Evolutionary conservation across 2,113 vertebrate species (phyloP), one percentile per base, ranked within the genome.

Genomic region (Silurus asotus): DNA sequence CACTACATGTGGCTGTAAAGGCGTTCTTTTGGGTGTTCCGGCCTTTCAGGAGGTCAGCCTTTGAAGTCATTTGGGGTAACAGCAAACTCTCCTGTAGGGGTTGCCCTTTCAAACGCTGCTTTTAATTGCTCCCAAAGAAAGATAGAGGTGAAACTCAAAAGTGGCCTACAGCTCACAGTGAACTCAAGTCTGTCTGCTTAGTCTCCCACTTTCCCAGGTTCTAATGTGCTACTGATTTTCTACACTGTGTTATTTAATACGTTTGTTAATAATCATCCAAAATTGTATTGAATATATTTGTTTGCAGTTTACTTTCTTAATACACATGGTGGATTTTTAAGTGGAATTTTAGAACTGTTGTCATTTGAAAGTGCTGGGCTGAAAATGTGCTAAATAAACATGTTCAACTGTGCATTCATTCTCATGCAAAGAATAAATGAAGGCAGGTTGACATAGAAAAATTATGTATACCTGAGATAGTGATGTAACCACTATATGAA

Each of bases 121-220:
- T 92, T 92, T 93, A 94, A 94, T 95, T 93, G 93, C 90, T 94
- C 93, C 92, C 92, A 92, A 89, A 93, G 92, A 94, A 93, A 93
- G 90, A 89, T 64, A 17, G 64, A 86, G 83, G 86, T 89, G 90
- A 91, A 92, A 87, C 86, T 88, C 80, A 91, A 88, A 85, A 91
- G 61, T 86, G 79, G 78, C 65, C 55, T 67, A n/a, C 59, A 87
- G 85, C 67, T 84, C 61, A 49, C 59, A 84, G 4, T 59, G 67
- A 37, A 61, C 67, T 62, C 58, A 62, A 74, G 48, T 28, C 45
- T 74, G 81, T 78, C 78, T 81, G 67, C 56, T 62, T 65, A 81
- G 55, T 49, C 1, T 17, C 37, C n/a, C 67, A 56, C 67, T 80
- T 69, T 49, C 53, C 56, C 17, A 53, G 14, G 61, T 56, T 19